These are phyloP conservation scores for Spodoptera frugiperda DNA, from an alignment of 1,140 invertebrate genomes.

Conservation along the genomic window DNA sequence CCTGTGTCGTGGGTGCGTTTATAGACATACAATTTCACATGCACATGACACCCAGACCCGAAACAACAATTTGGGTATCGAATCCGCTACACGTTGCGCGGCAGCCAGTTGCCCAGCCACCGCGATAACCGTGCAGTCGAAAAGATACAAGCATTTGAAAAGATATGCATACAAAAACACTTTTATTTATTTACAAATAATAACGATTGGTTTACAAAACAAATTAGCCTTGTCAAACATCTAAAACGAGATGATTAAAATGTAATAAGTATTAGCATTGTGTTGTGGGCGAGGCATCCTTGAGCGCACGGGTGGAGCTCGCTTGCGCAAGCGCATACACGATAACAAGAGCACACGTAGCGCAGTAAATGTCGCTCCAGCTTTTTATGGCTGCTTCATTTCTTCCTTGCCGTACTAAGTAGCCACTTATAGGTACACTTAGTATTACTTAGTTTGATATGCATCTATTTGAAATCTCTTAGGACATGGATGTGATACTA, in stretches of 20 bases:
- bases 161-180: too few relatives aligned
- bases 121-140: too few relatives aligned
- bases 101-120: too few relatives aligned
- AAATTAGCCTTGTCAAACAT: slow-evolving; percentile 36
- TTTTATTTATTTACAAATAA: neutral
- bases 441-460: slow-evolving; percentile 6
- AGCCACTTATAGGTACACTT: neutral
- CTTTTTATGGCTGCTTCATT: slow-evolving; percentile 28
- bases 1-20: too few relatives aligned
- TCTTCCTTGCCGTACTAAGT: slow-evolving; percentile 18
- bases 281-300: slow-evolving; percentile 34
- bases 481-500: neutral
- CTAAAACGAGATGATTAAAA: slow-evolving; percentile 32
- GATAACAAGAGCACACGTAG: slow-evolving; percentile 39
- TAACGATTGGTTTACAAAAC: slow-evolving; percentile 16
- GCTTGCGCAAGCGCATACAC: slow-evolving; percentile 13
- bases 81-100: too few relatives aligned
- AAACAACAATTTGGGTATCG: too few relatives aligned
- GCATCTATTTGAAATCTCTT: slow-evolving; percentile 10
- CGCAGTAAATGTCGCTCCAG: slow-evolving; percentile 23
- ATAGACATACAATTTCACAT: too few relatives aligned
- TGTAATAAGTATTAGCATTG: slow-evolving; percentile 35
- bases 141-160: too few relatives aligned
- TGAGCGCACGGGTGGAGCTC: slow-evolving; percentile 16
- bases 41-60: too few relatives aligned